Evolutionary conservation across 2,797 vertebrate species (phyloP), one percentile per base, ranked within the genome.

Genomic region (Pagetopsis macropterus): DNA sequence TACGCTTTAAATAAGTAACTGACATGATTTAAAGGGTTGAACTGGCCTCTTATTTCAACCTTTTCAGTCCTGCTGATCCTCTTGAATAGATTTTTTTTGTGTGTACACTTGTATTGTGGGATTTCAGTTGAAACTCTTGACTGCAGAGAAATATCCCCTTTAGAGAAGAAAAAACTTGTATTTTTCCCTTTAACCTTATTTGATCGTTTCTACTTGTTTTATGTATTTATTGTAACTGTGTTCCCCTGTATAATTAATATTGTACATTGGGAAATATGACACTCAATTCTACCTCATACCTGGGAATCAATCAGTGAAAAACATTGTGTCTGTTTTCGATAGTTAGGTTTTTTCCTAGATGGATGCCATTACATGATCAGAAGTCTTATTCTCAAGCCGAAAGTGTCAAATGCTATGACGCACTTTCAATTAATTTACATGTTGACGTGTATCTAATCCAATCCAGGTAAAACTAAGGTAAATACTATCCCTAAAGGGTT

Each of bases 21-120:
- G 16, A 27, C 27, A 16, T 12, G 14, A 40, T n/a, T 27, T 31
- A 3, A 49, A 55, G 7, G 1, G 37, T 55, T 33, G 3, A 46
- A 19, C 44, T 50, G 3, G 5, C 6, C 14, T 17, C 23, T 1
- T 40, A 14, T 14, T 65, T 58, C 48, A 15, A 49, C 12, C 19
- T 11, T 70, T 64, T 67, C 21, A 48, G 62, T 44, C 41, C 5
- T 14, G 15, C 4, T 51, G 9, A 75, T 31, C 19, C 41, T 31
- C 23, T 7, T 55, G 37, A 21, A 11, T 15, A n/a, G 8, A 16
- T 3, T 1, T 3, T 45, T 62, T 13, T 4, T 66, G 5, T 9
- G 33, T 19, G 1, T 40, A 19, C 23, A 58, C 0, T 23, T 49
- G 1, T 52, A 19, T 3, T 21, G 8, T 46, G 49, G 4, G 27